Percentiles rank a stretch among this genome's conserved stretches.
Evolutionary conservation across 2,113 vertebrate species (phyloP).

Genomic region (Atrichornis clamosus): DNA sequence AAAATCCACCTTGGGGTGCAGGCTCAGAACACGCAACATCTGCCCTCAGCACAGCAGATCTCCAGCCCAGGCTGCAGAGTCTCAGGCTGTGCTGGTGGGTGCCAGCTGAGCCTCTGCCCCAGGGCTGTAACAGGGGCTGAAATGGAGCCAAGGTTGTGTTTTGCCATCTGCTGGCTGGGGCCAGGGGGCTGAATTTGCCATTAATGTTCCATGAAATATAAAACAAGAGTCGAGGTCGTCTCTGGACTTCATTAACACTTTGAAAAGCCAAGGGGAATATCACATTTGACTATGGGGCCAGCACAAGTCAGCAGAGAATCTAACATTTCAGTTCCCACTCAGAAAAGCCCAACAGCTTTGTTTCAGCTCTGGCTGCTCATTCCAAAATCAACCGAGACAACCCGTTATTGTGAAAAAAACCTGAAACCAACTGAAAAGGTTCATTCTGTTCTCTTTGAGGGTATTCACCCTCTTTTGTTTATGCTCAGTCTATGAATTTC

Average conservation of each 20-base stretch:
- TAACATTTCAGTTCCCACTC: constrained; percentile 41
- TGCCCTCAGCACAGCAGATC: background rate
- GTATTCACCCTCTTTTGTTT: background rate
- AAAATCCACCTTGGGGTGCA: background rate
- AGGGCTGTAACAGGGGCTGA: background rate
- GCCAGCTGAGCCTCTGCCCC: constrained; percentile 25
- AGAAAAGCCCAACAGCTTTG: background rate
- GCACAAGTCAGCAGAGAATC: constrained; percentile 21
- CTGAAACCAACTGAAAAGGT: constrained; percentile 11
- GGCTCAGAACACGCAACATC: background rate
- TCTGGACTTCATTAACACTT: constrained; percentile 53
- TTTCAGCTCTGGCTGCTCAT: background rate
- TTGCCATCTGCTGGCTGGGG: constrained; percentile 40
- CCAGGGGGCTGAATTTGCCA: constrained; percentile 16
- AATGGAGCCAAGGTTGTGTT: background rate
- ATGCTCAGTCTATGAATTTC: background rate
- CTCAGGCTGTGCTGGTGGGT: background rate
- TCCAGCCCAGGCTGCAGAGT: background rate
- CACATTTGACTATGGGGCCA: background rate
- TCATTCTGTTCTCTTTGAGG: constrained; percentile 1
- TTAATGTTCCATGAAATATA: constrained; percentile 41
- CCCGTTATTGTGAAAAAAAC: background rate
- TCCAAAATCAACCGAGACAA: constrained; percentile 34
- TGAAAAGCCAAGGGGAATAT: constrained; percentile 47
- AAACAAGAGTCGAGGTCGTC: background rate